Conservation (phyloP, 1,140 invertebrate species). For the Dryas iulia region DNA sequence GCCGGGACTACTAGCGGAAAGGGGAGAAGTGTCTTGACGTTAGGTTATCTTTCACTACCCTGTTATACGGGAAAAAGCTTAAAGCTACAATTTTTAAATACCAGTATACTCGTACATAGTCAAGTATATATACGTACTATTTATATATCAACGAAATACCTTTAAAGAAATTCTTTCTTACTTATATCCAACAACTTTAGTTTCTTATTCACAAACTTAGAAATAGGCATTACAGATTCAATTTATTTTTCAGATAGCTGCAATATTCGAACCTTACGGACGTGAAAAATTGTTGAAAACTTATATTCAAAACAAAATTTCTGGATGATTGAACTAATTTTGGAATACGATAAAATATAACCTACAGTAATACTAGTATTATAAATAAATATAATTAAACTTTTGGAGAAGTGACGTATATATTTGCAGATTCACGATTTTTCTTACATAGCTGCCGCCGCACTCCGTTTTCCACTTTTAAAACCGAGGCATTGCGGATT, state of each 20-base stretch:
- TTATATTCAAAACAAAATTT: neutral
- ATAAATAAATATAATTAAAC: neutral
- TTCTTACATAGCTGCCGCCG: no score
- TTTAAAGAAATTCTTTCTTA: neutral
- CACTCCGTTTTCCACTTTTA: no score
- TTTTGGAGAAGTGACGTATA: no score
- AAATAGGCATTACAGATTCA: constrained; percentile 22
- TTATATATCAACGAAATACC: no score
- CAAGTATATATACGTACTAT: no score
- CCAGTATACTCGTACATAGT: no score
- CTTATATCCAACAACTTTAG: neutral
- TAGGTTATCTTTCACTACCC: no score
- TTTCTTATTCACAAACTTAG: constrained; percentile 8
- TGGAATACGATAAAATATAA: neutral
- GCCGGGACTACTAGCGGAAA: no score
- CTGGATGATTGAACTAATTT: neutral
- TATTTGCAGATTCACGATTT: neutral
- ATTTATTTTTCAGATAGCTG: constrained; percentile 18
- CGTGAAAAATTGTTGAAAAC: neutral
- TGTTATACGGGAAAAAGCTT: no score
- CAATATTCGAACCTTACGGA: constrained; percentile 19
- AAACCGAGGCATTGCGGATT: no score
- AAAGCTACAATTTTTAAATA: no score
- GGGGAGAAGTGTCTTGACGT: no score
- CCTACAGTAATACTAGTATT: neutral